These are phyloP conservation scores for Lepus oiostolus DNA, from an alignment of 2,797 vertebrate genomes.

Conservation along the genomic window DNA sequence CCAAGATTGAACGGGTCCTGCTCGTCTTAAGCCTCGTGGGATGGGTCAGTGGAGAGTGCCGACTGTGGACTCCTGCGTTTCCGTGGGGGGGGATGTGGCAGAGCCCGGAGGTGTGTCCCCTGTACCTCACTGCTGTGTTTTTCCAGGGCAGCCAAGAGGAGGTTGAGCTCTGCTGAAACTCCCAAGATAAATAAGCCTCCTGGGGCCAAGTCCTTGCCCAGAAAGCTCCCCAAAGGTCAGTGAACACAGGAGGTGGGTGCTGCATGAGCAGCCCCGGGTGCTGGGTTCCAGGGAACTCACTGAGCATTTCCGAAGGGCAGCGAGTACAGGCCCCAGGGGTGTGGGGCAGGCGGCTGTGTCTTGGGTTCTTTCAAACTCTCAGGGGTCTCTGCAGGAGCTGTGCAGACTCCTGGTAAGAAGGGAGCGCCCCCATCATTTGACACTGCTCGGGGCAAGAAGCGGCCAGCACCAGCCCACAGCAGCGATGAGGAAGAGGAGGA, in stretches of 20 bases:
- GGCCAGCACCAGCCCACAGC: constrained; percentile 66
- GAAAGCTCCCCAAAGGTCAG: constrained; percentile 75
- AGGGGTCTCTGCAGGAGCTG: constrained; percentile 51
- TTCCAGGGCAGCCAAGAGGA: constrained; percentile 82
- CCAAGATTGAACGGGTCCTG: not conserved
- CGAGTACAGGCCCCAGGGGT: not conserved
- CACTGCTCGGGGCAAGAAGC: constrained; percentile 89
- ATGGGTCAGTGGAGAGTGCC: not conserved
- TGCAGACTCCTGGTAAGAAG: constrained; percentile 37
- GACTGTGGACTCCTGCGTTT: not conserved
- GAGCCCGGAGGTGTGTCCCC: not conserved
- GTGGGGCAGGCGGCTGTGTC: not conserved
- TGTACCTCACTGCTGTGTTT: not conserved
- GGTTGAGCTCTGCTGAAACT: constrained; percentile 45
- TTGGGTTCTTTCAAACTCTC: not conserved
- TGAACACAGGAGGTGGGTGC: constrained; percentile 1
- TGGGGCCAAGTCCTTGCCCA: constrained; percentile 48
- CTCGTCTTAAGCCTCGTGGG: not conserved
- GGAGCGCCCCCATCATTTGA: constrained; percentile 82
- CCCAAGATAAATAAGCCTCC: not conserved
- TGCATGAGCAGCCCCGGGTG: not conserved
- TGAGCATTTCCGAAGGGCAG: not conserved
- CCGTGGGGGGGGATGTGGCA: not conserved
- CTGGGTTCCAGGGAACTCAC: not conserved
- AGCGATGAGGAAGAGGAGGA: constrained; percentile 81